Base-by-base conservation (phyloP, 2,888 invertebrate species). In the Uloborus plumipes region DNA sequence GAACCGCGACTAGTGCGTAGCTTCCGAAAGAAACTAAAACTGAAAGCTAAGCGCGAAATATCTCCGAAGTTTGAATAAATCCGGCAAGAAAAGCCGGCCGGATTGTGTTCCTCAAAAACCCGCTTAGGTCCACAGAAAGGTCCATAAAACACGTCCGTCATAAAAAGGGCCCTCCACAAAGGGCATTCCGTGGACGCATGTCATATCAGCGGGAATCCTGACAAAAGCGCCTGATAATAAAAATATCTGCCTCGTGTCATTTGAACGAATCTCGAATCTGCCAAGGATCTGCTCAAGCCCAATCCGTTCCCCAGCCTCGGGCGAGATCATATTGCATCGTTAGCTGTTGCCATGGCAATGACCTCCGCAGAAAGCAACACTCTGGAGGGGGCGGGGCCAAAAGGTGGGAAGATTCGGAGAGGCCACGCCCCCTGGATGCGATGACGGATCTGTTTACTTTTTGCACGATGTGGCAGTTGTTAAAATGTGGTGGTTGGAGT, bases 321-420 rank as follows among this genome's bases (percentile, higher is more conserved):
- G 76, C 58, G 15, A n/a, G 50, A 53, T 75, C 59, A 59, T 67
- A 76, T 69, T 76, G 66, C 74, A 50, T 49, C 53, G 74, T 58
- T 51, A 66, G 74, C 74, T 49, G 80, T 81, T 81, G 70, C 70
- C 65, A 81, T 81, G 70, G 70, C 26, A 70, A 81, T 81, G 80
- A 81, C 80, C 80, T 74, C 65, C 14, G 61, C 39, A 20, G 51
- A 58, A n/a, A 65, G 77, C 70, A 71, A 22, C 13, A 18, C 70
- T 18, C 51, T 18, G n/a, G 20, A 18, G n/a, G 22, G 49, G 80
- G 80, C 64, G 64, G 70, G 13, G 53, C 70, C 15, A 7, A 6
- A 31, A 31, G 16, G 26, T 26, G 47, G 47, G 18, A 18, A 20
- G 64, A 16, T 18, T 18, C n/a, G 6, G 2, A 62, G 20, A 20